A percentile compares a stretch with the other conserved stretches of the same genome.
phyloP scores from a whole-genome alignment of 2,797 vertebrate genomes.

The Varecia variegata region DNA sequence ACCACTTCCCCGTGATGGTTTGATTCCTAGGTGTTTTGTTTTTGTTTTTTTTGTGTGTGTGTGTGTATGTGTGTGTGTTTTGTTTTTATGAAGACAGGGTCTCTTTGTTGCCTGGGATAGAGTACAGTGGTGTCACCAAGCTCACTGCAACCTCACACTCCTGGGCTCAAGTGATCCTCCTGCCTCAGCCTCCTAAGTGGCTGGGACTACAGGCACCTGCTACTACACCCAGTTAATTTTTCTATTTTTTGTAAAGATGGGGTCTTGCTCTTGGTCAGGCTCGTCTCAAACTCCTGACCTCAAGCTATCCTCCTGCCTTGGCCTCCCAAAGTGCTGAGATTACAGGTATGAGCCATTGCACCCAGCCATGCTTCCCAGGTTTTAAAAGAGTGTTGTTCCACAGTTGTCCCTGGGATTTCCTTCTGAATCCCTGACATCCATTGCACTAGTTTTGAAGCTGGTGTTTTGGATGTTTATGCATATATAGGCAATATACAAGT shows the following conservation, averaged over 20 bases:
- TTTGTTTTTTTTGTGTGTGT: neutral
- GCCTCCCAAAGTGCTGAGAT: neutral
- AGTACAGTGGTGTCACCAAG: neutral
- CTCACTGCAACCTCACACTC: neutral
- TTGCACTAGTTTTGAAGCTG: neutral
- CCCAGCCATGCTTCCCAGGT: neutral
- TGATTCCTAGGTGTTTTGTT: neutral
- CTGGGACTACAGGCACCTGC: neutral
- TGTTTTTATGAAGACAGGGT: neutral
- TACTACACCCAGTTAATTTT: neutral
- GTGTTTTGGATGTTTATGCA: neutral
- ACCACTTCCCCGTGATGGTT: neutral
- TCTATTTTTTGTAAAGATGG: neutral
- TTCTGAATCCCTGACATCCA: neutral
- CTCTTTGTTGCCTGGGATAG: neutral
- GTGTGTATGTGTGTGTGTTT: too few species aligned
- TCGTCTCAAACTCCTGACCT: neutral
- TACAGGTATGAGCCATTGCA: too few species aligned
- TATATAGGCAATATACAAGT: neutral
- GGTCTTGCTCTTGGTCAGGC: neutral
- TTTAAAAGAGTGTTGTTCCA: neutral
- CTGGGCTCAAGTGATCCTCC: neutral
- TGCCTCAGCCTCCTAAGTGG: neutral
- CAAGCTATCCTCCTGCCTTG: neutral
- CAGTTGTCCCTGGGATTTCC: neutral